Conservation (phyloP, 2,888 invertebrate species). For the Pseudococcus longispinus region DNA sequence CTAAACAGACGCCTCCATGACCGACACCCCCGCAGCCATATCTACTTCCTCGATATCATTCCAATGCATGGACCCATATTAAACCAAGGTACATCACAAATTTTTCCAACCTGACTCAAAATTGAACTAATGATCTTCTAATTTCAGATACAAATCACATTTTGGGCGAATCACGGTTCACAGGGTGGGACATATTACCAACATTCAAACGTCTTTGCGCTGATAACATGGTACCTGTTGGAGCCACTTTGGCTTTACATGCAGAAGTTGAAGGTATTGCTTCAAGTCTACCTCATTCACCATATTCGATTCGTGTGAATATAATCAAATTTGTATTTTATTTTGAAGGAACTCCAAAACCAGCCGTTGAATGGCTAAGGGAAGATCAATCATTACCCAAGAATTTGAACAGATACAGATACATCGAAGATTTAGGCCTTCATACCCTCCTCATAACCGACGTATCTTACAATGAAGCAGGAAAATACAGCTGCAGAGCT, state of each 20-base stretch:
- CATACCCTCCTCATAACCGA: slow-evolving; percentile 78
- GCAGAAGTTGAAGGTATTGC: slow-evolving; percentile 74
- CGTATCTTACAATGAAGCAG: slow-evolving; percentile 76
- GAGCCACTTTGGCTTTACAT: slow-evolving; percentile 82
- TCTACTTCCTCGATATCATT: slow-evolving; percentile 34
- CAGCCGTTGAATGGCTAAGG: slow-evolving; percentile 79
- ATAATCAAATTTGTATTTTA: neutral
- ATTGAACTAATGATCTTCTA: neutral
- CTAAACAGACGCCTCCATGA: slow-evolving; percentile 19
- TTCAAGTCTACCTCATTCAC: slow-evolving; percentile 58
- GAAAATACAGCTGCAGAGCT: slow-evolving; percentile 78
- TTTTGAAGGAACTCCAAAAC: slow-evolving; percentile 64
- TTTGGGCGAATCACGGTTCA: neutral
- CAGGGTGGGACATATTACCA: slow-evolving; percentile 2
- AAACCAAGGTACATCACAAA: neutral
- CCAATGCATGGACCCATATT: slow-evolving; percentile 29
- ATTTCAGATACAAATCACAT: neutral
- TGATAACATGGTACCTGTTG: slow-evolving; percentile 76
- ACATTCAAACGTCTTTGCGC: slow-evolving; percentile 65
- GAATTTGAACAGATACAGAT: slow-evolving; percentile 71
- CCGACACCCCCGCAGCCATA: neutral
- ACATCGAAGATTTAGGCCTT: slow-evolving; percentile 73
- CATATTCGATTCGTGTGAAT: neutral
- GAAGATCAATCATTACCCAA: slow-evolving; percentile 64
- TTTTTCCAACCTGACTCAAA: neutral